phyloP scores from a whole-genome alignment of 2,113 vertebrate genomes.

The Nerophis lumbriciformis region DNA sequence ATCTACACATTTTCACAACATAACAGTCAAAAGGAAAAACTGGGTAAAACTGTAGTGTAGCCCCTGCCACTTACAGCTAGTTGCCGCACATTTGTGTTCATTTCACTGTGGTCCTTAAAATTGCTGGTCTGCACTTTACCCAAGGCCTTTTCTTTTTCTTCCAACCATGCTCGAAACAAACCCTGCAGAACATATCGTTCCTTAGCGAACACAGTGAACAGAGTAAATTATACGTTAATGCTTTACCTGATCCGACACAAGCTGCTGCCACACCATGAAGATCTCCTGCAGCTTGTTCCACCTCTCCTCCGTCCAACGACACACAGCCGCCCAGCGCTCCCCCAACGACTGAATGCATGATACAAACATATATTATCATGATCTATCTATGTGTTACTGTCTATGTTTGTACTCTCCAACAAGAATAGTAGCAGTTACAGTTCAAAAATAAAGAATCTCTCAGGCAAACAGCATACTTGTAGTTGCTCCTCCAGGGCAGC shows the following conservation, averaged over 20 bases:
- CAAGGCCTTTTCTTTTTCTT: conserved; percentile 85
- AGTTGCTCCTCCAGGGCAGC: conserved; percentile 87
- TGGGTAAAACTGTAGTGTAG: not conserved
- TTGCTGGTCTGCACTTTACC: conserved; percentile 82
- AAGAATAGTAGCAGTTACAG: no score
- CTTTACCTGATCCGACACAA: conserved; percentile 88
- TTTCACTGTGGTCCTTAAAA: conserved; percentile 85
- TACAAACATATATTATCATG: not conserved
- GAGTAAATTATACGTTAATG: not conserved
- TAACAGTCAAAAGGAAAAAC: not conserved
- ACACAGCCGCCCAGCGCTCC: conserved; percentile 94
- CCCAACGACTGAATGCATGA: conserved; percentile 78
- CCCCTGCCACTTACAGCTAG: conserved; percentile 73
- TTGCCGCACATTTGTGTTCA: conserved; percentile 83
- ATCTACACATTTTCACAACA: conserved; percentile 59
- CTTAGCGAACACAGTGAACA: not conserved
- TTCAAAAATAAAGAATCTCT: no score
- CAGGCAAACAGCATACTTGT: conserved; percentile 72
- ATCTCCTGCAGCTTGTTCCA: conserved; percentile 85
- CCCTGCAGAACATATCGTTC: conserved; percentile 62
- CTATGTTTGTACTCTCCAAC: no score
- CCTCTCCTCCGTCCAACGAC: conserved; percentile 92
- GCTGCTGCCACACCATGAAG: conserved; percentile 85
- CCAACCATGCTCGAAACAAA: conserved; percentile 85
- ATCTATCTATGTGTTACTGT: not conserved